phyloP scores from a whole-genome alignment of 2,113 vertebrate genomes.

The Phaetusa simplex region DNA sequence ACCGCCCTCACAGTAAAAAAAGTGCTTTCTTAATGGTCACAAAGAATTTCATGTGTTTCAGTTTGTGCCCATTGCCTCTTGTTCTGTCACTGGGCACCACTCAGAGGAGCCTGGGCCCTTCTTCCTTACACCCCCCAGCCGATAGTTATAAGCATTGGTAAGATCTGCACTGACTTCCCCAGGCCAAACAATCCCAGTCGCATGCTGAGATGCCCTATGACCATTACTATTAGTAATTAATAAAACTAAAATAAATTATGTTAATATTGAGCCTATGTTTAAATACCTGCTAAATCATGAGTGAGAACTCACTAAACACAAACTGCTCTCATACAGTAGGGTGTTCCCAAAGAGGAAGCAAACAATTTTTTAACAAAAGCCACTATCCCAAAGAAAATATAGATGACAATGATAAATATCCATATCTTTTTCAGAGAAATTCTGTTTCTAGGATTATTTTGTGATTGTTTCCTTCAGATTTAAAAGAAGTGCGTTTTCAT shows the following conservation, averaged over 20 bases:
- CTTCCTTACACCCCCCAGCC: background rate
- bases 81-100: background rate
- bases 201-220: background rate
- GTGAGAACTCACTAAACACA: background rate
- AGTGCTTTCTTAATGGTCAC: background rate
- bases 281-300: background rate
- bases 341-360: background rate
- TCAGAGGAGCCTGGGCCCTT: background rate
- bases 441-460: background rate
- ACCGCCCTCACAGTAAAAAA: background rate
- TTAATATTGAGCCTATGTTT: background rate
- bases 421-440: background rate
- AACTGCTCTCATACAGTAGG: background rate
- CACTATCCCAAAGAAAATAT: background rate
- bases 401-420: background rate
- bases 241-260: background rate
- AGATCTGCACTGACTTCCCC: background rate
- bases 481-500: background rate
- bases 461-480: background rate
- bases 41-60: background rate
- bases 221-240: background rate
- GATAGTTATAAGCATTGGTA: accelerated
- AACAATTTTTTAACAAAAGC: background rate
- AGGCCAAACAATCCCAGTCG: background rate
- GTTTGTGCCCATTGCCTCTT: background rate